Base-by-base conservation (phyloP, 1,140 invertebrate genomes). In the Arion vulgaris region DNA sequence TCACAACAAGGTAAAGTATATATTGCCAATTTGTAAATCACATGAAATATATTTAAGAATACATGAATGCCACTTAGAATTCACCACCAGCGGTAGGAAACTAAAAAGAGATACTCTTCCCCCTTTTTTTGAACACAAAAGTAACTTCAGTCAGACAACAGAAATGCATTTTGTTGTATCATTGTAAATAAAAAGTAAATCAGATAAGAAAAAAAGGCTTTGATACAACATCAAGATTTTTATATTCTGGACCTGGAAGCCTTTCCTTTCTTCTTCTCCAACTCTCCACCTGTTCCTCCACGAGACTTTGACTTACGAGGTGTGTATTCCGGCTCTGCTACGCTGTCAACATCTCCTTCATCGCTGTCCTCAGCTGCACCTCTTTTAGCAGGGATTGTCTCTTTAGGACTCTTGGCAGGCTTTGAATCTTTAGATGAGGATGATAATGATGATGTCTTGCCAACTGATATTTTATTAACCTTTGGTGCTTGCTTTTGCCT, bases 291-390 rank as follows among this genome's bases (percentile, higher is more conserved):
- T 17, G 1, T 28, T 19, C 34, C 45, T 28, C 80, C 80, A 2
- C 80, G 39, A 23, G 80, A 81, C 34, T 51, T 57, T 2, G 80
- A 81, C 36, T 83, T 83, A 2, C 75, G 36, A 32, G 81, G 81
- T 15, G 62, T 77, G 66, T 76, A 76, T 36, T 69, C 75, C 2
- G 32, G 57, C 36, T 68, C 66, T 23, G 41, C 41, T 7, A 51
- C 74, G 23, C 32, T 81, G 11, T 74, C 71, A 1, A n/a, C 80
- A 49, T 75, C 81, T n/a, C 45, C 81, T 15, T 51, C 78, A 26
- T 26, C 49, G 23, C 51, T 45, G 36, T 49, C 41, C 13, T n/a
- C 39, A 17, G 17, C 9, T 17, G n/a, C 49, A 17, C 13, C 28
- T 34, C n/a, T 79, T 17, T 66, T 66, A 7, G 62, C 2, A 66